A percentile compares a stretch with the other conserved stretches of the same genome.
Evolutionary conservation across 2,888 invertebrate species (phyloP).

Genomic region (Podotricha telesiphe): DNA sequence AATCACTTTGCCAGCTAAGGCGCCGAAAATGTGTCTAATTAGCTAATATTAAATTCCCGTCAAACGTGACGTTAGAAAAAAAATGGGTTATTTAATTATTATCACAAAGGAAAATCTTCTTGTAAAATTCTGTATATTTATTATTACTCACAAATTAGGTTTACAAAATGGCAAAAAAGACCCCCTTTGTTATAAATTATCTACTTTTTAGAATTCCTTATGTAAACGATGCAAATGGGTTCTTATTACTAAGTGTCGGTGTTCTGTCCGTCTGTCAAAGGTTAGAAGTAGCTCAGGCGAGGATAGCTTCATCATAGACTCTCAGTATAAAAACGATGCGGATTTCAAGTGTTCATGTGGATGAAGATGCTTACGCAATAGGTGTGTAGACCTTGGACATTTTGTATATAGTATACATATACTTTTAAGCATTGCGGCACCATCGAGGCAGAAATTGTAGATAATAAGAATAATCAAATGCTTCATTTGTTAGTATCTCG

Average conservation of each 20-base stretch:
- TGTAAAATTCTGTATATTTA: slow-evolving; percentile 38
- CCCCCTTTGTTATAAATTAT: neutral
- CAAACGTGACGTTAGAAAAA: slow-evolving; percentile 37
- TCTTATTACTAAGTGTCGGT: neutral
- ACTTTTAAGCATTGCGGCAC: too few relatives aligned
- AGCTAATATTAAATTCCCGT: slow-evolving; percentile 41
- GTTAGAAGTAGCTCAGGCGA: too few relatives aligned
- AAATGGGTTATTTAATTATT: slow-evolving; percentile 45
- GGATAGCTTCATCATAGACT: too few relatives aligned
- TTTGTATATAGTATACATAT: too few relatives aligned
- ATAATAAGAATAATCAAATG: too few relatives aligned
- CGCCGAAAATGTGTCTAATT: slow-evolving; percentile 41
- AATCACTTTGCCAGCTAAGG: slow-evolving; percentile 51
- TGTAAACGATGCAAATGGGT: too few relatives aligned
- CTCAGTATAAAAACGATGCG: too few relatives aligned
- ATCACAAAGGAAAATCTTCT: slow-evolving; percentile 36
- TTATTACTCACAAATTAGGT: neutral
- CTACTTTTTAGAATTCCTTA: neutral
- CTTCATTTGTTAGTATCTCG: too few relatives aligned
- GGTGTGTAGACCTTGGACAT: too few relatives aligned
- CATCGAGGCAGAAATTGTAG: too few relatives aligned
- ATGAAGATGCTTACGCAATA: too few relatives aligned
- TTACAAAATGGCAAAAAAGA: neutral
- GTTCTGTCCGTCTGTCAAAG: neutral
- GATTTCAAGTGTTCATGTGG: too few relatives aligned